phyloP scores from a whole-genome alignment of 2,797 vertebrate genomes.

The Somateria mollissima region DNA sequence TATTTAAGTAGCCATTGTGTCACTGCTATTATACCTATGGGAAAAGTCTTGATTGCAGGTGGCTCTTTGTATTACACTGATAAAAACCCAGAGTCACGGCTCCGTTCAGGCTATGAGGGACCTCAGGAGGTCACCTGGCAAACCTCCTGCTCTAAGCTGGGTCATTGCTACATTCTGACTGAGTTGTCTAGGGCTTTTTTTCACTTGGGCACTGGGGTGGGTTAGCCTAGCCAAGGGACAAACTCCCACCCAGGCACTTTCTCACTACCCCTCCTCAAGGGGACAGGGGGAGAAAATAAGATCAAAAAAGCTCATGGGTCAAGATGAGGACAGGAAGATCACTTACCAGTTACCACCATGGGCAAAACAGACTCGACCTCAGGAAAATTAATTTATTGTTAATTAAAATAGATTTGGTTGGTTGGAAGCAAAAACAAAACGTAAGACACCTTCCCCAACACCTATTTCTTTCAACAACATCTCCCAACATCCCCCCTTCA shows the following conservation, averaged over 20 bases:
- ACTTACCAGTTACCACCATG: background rate
- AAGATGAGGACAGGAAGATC: background rate
- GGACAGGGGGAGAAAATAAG: background rate
- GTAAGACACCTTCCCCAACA: background rate
- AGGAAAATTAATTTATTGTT: background rate
- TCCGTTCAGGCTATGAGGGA: background rate
- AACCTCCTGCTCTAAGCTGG: background rate
- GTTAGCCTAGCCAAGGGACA: background rate
- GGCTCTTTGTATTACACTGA: background rate
- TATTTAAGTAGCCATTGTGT: background rate
- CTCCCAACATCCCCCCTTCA: background rate
- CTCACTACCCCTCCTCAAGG: background rate
- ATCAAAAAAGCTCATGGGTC: background rate
- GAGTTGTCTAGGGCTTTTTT: background rate
- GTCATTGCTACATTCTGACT: background rate
- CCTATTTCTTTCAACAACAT: background rate
- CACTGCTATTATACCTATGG: background rate
- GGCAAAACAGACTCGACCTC: background rate
- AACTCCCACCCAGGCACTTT: background rate
- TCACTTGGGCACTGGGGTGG: fast-evolving
- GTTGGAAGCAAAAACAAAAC: background rate
- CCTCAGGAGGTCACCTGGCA: background rate
- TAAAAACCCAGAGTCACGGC: background rate
- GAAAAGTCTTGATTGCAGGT: background rate
- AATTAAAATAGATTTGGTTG: background rate